Conservation (phyloP, 1,140 invertebrate species). For the Danaus plexippus region DNA sequence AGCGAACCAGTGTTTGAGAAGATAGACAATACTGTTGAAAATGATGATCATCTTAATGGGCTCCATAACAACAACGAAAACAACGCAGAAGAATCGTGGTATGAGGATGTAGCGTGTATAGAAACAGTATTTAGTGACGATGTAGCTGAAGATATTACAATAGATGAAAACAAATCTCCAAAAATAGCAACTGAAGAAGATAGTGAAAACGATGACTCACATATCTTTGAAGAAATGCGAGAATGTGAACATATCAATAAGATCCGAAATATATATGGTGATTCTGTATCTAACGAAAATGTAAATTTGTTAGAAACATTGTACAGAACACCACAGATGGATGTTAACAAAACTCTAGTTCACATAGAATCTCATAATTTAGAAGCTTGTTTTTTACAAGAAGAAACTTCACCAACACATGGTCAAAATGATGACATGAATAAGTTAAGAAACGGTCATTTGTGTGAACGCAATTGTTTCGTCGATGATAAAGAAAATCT, state of each 20-base stretch:
- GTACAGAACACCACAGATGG: slow-evolving; percentile 51
- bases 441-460: slow-evolving; percentile 3
- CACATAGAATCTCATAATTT: slow-evolving; percentile 39
- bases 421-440: slow-evolving; percentile 1
- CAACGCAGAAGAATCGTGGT: slow-evolving; percentile 47
- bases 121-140: slow-evolving; percentile 67
- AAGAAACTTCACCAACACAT: slow-evolving; percentile 6
- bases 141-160: slow-evolving; percentile 44
- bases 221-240: slow-evolving; percentile 21
- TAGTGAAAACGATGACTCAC: slow-evolving; percentile 13
- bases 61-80: slow-evolving; percentile 26
- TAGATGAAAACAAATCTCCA: slow-evolving; percentile 35
- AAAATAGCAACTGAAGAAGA: slow-evolving; percentile 26
- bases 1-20: slow-evolving; percentile 10
- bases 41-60: slow-evolving; percentile 20
- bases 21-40: neutral
- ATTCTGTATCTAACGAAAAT: slow-evolving; percentile 40
- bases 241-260: slow-evolving; percentile 40
- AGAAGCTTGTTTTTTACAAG: slow-evolving; percentile 8
- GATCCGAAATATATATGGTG: slow-evolving; percentile 46
- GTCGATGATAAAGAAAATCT: slow-evolving; percentile 20
- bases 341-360: slow-evolving; percentile 49
- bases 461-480: slow-evolving; percentile 1
- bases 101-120: slow-evolving; percentile 62
- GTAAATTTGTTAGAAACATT: slow-evolving; percentile 46